These are phyloP conservation scores for Tetragonula carbonaria DNA, from an alignment of 2,888 invertebrate species.

Conservation along the genomic window DNA sequence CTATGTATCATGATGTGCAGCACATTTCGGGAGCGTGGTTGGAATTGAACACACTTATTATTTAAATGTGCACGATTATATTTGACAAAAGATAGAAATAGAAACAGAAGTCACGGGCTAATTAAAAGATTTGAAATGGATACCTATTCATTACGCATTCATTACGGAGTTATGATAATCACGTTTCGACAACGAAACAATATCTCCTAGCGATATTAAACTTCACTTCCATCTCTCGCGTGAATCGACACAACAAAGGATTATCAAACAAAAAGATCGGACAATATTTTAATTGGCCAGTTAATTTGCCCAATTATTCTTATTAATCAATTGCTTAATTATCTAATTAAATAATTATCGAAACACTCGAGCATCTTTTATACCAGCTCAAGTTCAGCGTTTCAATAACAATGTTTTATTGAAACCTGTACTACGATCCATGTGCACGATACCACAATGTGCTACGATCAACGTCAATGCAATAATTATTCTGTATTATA, in stretches of 20 bases:
- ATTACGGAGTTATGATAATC: too few relatives aligned
- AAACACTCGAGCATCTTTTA: too few relatives aligned
- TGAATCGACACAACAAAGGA: too few relatives aligned
- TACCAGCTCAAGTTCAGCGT: too few relatives aligned
- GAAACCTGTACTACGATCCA: too few relatives aligned
- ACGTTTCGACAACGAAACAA: background rate
- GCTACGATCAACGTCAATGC: too few relatives aligned
- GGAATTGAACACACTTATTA: background rate
- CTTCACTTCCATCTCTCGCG: background rate
- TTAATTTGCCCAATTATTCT: background rate
- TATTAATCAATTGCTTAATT: too few relatives aligned
- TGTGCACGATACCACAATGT: background rate
- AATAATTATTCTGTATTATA: too few relatives aligned
- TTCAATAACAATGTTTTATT: too few relatives aligned
- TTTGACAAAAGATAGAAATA: background rate
- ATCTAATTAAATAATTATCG: too few relatives aligned
- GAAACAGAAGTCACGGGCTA: background rate
- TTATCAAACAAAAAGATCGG: background rate
- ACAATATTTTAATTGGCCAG: background rate
- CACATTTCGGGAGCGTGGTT: fast-evolving
- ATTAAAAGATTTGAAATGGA: background rate
- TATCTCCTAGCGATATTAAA: background rate
- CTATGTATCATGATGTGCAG: background rate
- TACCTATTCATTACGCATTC: background rate
- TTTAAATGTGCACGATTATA: background rate